These are phyloP conservation scores for Lanius ludovicianus DNA, from an alignment of 2,113 vertebrate species.

Conservation along the genomic window DNA sequence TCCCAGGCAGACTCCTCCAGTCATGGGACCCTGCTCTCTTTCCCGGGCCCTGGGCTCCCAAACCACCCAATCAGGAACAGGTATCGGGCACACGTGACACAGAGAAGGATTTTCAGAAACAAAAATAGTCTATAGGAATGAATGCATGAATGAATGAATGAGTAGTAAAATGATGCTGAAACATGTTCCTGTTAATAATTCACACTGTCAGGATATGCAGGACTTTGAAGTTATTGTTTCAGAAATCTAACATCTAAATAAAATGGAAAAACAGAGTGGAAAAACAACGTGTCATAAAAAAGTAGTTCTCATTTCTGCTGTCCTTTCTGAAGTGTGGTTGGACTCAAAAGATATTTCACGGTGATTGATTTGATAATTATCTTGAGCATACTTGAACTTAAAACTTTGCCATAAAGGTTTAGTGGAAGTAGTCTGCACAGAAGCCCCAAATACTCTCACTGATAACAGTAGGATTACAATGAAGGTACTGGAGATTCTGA, in stretches of 20 bases:
- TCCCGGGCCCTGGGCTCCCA: too few species aligned
- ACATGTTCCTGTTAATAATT: constrained; percentile 14
- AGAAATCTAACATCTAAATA: background rate
- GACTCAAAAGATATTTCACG: background rate
- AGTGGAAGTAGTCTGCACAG: background rate
- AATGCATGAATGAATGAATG: constrained; percentile 17
- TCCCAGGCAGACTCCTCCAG: too few species aligned
- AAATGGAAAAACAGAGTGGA: background rate
- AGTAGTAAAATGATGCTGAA: background rate
- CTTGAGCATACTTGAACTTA: background rate
- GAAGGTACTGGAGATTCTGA: background rate
- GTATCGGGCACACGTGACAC: too few species aligned
- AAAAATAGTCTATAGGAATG: background rate
- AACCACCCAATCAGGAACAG: too few species aligned
- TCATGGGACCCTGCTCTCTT: too few species aligned
- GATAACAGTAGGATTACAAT: background rate
- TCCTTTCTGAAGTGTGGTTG: background rate
- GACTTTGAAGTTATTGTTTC: constrained; percentile 5
- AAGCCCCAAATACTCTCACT: background rate
- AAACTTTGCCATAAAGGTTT: background rate
- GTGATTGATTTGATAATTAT: background rate
- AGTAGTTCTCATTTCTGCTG: background rate
- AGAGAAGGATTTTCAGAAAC: background rate
- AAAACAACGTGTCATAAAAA: background rate
- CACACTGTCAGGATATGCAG: background rate